A percentile compares a stretch with the other conserved stretches of the same genome.
Evolutionary conservation across 2,888 invertebrate genomes (phyloP).

Genomic region (Tipula vernalis): DNA sequence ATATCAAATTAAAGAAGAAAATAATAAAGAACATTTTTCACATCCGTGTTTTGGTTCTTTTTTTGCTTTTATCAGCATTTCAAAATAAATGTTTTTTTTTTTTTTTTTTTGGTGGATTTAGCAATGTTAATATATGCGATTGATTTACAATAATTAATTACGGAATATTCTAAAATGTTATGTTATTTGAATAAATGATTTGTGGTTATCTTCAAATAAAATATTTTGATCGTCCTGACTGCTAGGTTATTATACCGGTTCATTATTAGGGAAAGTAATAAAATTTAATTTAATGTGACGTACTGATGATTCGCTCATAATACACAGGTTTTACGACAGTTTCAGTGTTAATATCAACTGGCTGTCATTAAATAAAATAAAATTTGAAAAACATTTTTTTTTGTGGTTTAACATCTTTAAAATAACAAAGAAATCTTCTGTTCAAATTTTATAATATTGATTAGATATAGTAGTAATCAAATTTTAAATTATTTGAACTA

Average conservation of each 20-base stretch:
- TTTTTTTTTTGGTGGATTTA: not conserved
- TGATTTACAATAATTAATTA: not conserved
- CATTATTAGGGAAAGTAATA: not conserved
- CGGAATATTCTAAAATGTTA: not conserved
- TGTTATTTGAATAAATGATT: not conserved
- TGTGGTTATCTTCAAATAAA: not conserved
- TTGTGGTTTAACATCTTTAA: not conserved
- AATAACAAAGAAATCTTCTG: not conserved
- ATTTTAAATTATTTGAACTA: too few relatives aligned
- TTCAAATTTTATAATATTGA: not conserved
- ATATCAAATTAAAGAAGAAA: not conserved
- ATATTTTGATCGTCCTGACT: not conserved
- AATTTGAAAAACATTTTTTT: not conserved
- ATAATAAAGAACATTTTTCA: not conserved
- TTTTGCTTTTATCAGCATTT: not conserved
- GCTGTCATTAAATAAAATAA: not conserved
- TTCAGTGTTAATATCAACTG: not conserved
- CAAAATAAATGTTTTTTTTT: not conserved
- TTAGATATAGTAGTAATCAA: too few relatives aligned
- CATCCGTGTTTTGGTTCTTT: not conserved
- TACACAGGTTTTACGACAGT: not conserved
- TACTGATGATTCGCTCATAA: not conserved
- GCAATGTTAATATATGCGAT: not conserved
- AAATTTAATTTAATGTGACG: not conserved
- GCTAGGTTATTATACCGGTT: not conserved